Percentiles rank a stretch among this genome's conserved stretches.
These are phyloP conservation scores for Trimorus sp. DNA, from an alignment of 2,888 invertebrate genomes.

Conservation along the genomic window DNA sequence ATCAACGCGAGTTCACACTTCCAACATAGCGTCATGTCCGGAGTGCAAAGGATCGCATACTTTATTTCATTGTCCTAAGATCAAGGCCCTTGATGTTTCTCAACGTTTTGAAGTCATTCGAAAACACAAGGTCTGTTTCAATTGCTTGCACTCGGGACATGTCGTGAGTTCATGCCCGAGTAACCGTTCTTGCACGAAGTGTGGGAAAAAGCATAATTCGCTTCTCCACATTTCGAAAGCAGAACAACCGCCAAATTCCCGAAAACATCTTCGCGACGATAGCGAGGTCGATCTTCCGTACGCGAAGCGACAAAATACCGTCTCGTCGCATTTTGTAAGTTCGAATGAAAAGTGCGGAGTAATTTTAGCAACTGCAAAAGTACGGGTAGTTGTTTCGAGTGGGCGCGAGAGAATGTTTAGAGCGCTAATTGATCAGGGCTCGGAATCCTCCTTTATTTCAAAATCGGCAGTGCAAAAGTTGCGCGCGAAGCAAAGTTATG, in stretches of 20 bases:
- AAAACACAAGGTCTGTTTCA: constrained; percentile 32
- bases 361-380: constrained; percentile 21
- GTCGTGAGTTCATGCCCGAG: constrained; percentile 10
- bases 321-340: too few relatives aligned
- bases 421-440: constrained; percentile 14
- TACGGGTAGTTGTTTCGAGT: not conserved
- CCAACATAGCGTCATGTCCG: constrained; percentile 4
- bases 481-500: not conserved
- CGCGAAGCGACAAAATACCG: too few relatives aligned
- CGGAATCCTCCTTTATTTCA: constrained; percentile 24
- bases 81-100: not conserved
- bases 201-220: not conserved
- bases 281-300: too few relatives aligned
- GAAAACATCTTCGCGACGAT: too few relatives aligned
- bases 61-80: constrained; percentile 15
- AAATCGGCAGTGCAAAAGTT: not conserved
- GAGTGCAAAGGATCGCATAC: constrained; percentile 3
- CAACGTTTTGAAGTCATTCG: constrained; percentile 1
- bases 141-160: constrained; percentile 21
- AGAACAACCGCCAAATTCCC: not conserved
- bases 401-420: not conserved
- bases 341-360: not conserved
- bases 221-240: not conserved
- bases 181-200: constrained; percentile 7
- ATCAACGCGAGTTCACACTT: not conserved